Evolutionary conservation across 2,113 vertebrate genomes (phyloP), one percentile per base, ranked within the genome.

Genomic region (Raja brachyura): DNA sequence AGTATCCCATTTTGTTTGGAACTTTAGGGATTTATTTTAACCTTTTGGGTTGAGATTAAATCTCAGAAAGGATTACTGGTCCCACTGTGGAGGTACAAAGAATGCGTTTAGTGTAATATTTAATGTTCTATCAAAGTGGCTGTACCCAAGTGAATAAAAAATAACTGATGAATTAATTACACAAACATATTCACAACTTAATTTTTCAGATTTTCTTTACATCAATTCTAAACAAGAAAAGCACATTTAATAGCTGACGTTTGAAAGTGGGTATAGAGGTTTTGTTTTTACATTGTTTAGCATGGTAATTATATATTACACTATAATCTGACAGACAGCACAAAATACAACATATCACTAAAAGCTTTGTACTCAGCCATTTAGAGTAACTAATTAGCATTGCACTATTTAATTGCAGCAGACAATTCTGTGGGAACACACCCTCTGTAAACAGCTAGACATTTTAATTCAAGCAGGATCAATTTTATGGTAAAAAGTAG

Each of bases 401-500:
- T 83, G 14, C 20, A 83, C 79, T 54, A 22, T 20, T 81, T 33
- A 92, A 92, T 18, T 22, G 10, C 28, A 66, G 90, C 48, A 73
- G 10, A 90, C 6, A 70, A 70, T 66, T 20, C 66, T 63, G 61
- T 48, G 28, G n/a, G 81, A 28, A 86, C 81, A 88, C n/a, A 31
- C n/a, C 81, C 81, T 33, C n/a, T 63, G 14, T n/a, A 54, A 73
- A 92, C 33, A 74, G 66, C 66, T 48, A 73, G 33, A 92, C 66
- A 48, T 70, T 92, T 92, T 92, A 73, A 73, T 92, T 92, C 61
- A 92, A 92, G 88, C 88, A 63, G 83, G 31, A 88, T 61, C 61
- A 14, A 48, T 88, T 66, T n/a, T 66, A 66, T n/a, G 61, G 54
- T 63, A 88, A n/a, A 88, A 63, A 66, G 59, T n/a, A 5, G 66